Evolutionary conservation across 35 echinoderm and acorn worm genomes (phyloP), one percentile per base, ranked within the genome.

Genomic region (Acanthaster planci): DNA sequence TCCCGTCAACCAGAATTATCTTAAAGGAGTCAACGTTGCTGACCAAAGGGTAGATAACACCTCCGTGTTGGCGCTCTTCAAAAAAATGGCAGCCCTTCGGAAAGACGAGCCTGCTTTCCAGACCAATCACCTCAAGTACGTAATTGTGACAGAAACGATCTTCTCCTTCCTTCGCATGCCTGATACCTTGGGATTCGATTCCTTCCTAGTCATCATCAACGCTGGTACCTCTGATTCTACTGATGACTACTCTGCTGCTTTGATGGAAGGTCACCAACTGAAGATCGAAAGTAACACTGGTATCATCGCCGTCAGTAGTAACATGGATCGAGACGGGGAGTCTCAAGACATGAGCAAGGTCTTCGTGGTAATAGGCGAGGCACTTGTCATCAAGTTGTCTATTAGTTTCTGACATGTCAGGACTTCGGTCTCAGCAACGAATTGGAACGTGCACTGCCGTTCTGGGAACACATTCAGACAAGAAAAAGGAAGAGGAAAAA

Each of bases 81-180:
- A 80, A 57, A 44, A 40, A 35, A 40, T 97, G 0, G 56, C 94
- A 0, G 37, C 44, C 21, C 59, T 86, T 31, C 82, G 94, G 3
- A 85, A 78, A 34, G 77, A 38, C 7, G 42, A 34, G 10, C 47
- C 90, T 27, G 90, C 90, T 18, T 87, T 97, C 37, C 94, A 97
- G 51, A 92, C 90, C 51, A 92, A 92, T 51, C 84, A 82, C 19
- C 76, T 92, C 15, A 76, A 58, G 51, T 97, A 90, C 35, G 82
- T 80, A 18, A 40, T 97, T 15, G 84, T 93, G 60, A 84, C 89
- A 40, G 82, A 92, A 1, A 58, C 86, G 19, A 87, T 97, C 8
- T 93, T 97, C 67, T 92, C 94, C 7, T 97, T 97, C 87, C 64
- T 97, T 32, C 90, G 94, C 17, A 79, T 91, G 4, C 89, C 93